Conservation (phyloP, 2,797 vertebrate genomes). For the Eutrigla gurnardus region DNA sequence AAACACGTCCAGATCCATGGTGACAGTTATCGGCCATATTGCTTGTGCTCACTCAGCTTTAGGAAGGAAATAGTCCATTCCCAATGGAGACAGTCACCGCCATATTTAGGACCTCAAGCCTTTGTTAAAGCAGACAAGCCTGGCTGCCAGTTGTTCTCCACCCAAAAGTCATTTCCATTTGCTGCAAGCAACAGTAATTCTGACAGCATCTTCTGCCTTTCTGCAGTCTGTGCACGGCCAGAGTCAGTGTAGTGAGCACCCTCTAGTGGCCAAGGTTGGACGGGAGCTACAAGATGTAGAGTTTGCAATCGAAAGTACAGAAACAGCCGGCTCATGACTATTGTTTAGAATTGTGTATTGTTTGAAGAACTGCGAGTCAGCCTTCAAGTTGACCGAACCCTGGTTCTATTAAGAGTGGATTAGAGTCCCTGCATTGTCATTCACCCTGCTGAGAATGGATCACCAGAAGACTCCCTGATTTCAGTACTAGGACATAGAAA, state of each 20-base stretch:
- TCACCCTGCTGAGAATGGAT: neutral
- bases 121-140: constrained; percentile 91
- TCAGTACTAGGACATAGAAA: neutral
- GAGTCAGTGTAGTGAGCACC: constrained; percentile 30
- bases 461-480: neutral
- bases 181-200: constrained; percentile 75
- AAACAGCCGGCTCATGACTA: neutral
- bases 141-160: constrained; percentile 89
- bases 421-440: neutral
- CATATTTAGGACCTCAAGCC: constrained; percentile 90
- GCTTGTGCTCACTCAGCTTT: constrained; percentile 90
- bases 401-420: neutral
- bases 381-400: neutral
- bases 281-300: neutral
- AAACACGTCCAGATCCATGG: constrained; percentile 58
- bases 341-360: neutral
- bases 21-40: constrained; percentile 67
- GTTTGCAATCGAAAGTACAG: neutral
- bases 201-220: constrained; percentile 81
- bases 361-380: neutral
- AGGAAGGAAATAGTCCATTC: constrained; percentile 93
- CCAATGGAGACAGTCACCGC: constrained; percentile 84
- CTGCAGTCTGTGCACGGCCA: constrained; percentile 19
- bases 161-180: constrained; percentile 89
- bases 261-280: constrained; percentile 66